phyloP scores from a whole-genome alignment of 1,140 invertebrate genomes.

The Cotesia chilonis region DNA sequence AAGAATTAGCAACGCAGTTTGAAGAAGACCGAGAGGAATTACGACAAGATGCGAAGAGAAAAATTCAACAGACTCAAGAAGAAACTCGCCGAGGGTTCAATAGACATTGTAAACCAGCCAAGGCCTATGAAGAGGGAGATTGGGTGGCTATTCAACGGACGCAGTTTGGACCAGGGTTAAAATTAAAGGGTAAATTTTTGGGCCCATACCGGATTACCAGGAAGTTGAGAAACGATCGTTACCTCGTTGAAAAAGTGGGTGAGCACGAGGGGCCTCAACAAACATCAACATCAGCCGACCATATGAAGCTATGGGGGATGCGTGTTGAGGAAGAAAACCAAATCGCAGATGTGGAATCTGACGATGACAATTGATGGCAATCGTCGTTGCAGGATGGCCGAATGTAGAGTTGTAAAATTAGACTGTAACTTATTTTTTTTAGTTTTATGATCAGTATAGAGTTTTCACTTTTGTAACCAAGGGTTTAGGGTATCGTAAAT shows the following conservation, averaged over 20 bases:
- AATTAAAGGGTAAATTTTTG: background rate
- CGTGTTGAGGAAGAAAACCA: too few species aligned
- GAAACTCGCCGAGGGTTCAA: too few species aligned
- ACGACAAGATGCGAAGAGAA: conserved; percentile 42
- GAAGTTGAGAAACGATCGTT: conserved; percentile 33
- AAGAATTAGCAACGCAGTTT: conserved; percentile 3
- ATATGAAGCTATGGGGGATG: conserved; percentile 25
- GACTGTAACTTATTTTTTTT: too few species aligned
- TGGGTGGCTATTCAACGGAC: conserved; percentile 24
- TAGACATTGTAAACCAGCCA: conserved; percentile 37
- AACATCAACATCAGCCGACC: conserved; percentile 20
- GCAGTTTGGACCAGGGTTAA: background rate
- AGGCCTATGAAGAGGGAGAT: conserved; percentile 38
- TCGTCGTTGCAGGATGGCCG: too few species aligned
- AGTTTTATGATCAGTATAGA: too few species aligned
- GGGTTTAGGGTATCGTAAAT: too few species aligned
- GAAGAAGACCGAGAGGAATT: conserved; percentile 16
- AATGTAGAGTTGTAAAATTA: too few species aligned
- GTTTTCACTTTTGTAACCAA: too few species aligned
- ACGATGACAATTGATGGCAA: too few species aligned
- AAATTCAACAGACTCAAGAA: conserved; percentile 44
- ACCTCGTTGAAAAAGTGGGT: conserved; percentile 26
- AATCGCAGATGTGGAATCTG: too few species aligned
- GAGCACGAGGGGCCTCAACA: conserved; percentile 23
- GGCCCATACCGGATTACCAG: background rate